Percentiles rank a stretch among this genome's conserved stretches.
These are phyloP conservation scores for Spicauda simplicius DNA, from an alignment of 2,888 invertebrate genomes.

Conservation along the genomic window DNA sequence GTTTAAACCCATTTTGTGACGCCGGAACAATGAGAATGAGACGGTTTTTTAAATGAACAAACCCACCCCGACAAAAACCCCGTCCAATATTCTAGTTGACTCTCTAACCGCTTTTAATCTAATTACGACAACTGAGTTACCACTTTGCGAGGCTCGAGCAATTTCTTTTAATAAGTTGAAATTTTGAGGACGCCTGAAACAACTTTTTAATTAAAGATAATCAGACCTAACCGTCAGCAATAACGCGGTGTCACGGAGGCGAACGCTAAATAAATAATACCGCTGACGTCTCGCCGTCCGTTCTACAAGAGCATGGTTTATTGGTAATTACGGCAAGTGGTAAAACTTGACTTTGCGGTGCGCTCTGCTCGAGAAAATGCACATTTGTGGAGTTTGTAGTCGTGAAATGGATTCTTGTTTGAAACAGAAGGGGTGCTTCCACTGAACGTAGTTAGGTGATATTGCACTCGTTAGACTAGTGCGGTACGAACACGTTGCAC, in stretches of 20 bases:
- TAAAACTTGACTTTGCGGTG: conserved; percentile 73
- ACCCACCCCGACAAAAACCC: conserved; percentile 47
- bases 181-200: conserved; percentile 70
- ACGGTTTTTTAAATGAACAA: conserved; percentile 41
- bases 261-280: conserved; percentile 70
- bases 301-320: conserved; percentile 70
- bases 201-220: conserved; percentile 82
- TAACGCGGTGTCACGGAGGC: conserved; percentile 69
- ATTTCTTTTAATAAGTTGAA: conserved; percentile 78
- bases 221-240: conserved; percentile 74
- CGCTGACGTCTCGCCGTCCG: conserved; percentile 60
- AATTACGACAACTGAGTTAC: conserved; percentile 74
- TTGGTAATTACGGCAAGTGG: conserved; percentile 77
- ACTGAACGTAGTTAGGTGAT: conserved; percentile 72
- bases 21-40: conserved; percentile 51
- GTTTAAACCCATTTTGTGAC: conserved; percentile 61
- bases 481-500: conserved; percentile 55
- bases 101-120: conserved; percentile 64
- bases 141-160: conserved; percentile 67
- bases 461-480: conserved; percentile 74
- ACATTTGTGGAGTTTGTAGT: conserved; percentile 74
- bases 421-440: conserved; percentile 72
- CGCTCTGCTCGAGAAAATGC: conserved; percentile 67
- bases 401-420: conserved; percentile 79
- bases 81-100: conserved; percentile 49